These are phyloP conservation scores for Colletes collaris DNA, from an alignment of 2,888 invertebrate species.

Conservation along the genomic window DNA sequence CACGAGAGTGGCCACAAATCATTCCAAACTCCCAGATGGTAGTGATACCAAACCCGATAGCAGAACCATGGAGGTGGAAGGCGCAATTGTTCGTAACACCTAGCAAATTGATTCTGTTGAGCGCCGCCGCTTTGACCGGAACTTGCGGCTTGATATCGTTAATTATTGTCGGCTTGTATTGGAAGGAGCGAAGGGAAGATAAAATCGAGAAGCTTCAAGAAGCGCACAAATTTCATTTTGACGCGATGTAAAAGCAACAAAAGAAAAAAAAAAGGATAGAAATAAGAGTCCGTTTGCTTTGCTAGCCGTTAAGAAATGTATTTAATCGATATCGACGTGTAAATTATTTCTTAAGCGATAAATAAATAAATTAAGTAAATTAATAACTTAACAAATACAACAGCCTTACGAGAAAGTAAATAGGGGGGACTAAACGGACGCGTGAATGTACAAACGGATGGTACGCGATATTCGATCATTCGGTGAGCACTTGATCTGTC, in stretches of 20 bases:
- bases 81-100: conserved; percentile 97
- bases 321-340: conserved; percentile 60
- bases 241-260: conserved; percentile 88
- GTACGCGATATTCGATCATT: background rate
- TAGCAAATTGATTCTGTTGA: conserved; percentile 95
- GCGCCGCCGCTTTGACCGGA: conserved; percentile 93
- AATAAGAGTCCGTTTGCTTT: conserved; percentile 31
- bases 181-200: conserved; percentile 94
- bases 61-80: conserved; percentile 92
- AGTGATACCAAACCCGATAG: conserved; percentile 93
- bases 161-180: conserved; percentile 94
- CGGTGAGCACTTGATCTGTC: no score
- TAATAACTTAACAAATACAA: conserved; percentile 9
- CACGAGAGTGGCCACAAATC: conserved; percentile 93
- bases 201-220: conserved; percentile 91
- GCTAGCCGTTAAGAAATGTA: conserved; percentile 54
- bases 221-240: conserved; percentile 93
- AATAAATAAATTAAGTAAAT: conserved; percentile 26
- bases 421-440: conserved; percentile 2
- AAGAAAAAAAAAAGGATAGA: conserved; percentile 21
- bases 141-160: conserved; percentile 93
- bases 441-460: conserved; percentile 17
- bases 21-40: conserved; percentile 99
- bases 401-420: conserved; percentile 16
- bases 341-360: conserved; percentile 67